A percentile compares a stretch with the other conserved stretches of the same genome.
Conservation (phyloP, 2,797 vertebrate species). For the Lerista edwardsae region DNA sequence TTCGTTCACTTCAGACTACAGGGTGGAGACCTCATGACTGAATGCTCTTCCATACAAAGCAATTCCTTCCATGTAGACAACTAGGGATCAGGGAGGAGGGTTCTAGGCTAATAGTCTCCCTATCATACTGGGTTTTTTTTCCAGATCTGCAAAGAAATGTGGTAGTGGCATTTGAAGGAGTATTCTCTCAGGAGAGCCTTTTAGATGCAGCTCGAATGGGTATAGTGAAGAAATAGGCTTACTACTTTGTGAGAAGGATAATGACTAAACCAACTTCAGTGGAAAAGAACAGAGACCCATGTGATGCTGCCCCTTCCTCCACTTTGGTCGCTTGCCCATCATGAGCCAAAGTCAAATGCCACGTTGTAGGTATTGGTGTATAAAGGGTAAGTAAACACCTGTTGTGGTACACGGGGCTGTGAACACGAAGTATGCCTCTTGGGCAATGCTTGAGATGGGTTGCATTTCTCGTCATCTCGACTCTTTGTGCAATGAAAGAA, state of each 20-base stretch:
- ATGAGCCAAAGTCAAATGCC: slow-evolving; percentile 15
- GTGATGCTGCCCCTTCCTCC: not conserved
- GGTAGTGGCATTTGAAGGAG: not conserved
- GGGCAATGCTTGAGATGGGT: slow-evolving; percentile 27
- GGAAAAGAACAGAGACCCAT: too few species aligned
- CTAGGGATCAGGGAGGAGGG: not conserved
- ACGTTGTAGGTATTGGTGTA: not conserved
- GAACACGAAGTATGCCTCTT: slow-evolving; percentile 6
- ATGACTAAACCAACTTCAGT: too few species aligned
- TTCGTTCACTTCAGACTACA: too few species aligned
- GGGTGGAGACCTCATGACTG: too few species aligned
- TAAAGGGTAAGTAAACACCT: slow-evolving; percentile 17
- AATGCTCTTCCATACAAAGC: not conserved
- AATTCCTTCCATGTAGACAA: not conserved
- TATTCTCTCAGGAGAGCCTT: not conserved
- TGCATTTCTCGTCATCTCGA: not conserved
- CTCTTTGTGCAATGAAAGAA: not conserved
- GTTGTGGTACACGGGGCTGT: slow-evolving; percentile 13
- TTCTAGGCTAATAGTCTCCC: not conserved
- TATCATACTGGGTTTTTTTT: not conserved
- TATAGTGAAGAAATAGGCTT: too few species aligned
- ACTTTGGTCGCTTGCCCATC: not conserved
- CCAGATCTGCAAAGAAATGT: not conserved
- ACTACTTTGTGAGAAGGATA: too few species aligned
- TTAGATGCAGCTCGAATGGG: too few species aligned